These are phyloP conservation scores for Uromys caudimaculatus DNA, from an alignment of 2,797 vertebrate species.

Conservation along the genomic window DNA sequence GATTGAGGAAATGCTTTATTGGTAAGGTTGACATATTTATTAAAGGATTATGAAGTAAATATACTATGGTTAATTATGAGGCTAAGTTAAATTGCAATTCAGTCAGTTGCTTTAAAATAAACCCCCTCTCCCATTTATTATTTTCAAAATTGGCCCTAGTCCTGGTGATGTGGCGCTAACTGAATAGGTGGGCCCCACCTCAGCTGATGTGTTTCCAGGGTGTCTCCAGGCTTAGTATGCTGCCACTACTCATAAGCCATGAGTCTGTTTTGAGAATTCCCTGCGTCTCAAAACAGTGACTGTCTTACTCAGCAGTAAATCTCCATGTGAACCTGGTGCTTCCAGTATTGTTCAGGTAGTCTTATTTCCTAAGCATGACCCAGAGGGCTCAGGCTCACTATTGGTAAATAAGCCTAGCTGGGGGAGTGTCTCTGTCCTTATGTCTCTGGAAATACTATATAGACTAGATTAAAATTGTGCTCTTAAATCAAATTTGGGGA, in stretches of 20 bases:
- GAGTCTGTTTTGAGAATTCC: constrained; percentile 37
- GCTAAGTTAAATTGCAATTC: constrained; percentile 14
- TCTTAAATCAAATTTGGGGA: constrained; percentile 47
- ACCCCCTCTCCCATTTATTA: neutral
- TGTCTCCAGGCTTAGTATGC: neutral
- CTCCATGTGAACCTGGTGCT: neutral
- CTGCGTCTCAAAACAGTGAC: neutral
- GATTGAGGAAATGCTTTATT: constrained; percentile 61
- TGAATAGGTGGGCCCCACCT: neutral
- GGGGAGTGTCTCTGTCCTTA: neutral
- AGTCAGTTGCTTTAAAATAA: constrained; percentile 37
- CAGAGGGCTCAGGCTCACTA: neutral
- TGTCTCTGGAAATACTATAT: constrained; percentile 38
- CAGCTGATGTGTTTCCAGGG: neutral
- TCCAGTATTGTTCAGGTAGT: neutral
- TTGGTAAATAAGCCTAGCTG: neutral
- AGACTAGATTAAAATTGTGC: constrained; percentile 42
- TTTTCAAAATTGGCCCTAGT: neutral
- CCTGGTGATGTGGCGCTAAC: neutral
- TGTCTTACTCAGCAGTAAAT: neutral
- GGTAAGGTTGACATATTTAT: constrained; percentile 38
- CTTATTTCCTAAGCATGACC: neutral
- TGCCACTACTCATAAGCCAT: neutral
- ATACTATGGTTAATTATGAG: constrained; percentile 32
- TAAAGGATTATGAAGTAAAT: constrained; percentile 35